Base-by-base conservation (phyloP, 2,888 invertebrate genomes). In the Sinhomidia bicolor region DNA sequence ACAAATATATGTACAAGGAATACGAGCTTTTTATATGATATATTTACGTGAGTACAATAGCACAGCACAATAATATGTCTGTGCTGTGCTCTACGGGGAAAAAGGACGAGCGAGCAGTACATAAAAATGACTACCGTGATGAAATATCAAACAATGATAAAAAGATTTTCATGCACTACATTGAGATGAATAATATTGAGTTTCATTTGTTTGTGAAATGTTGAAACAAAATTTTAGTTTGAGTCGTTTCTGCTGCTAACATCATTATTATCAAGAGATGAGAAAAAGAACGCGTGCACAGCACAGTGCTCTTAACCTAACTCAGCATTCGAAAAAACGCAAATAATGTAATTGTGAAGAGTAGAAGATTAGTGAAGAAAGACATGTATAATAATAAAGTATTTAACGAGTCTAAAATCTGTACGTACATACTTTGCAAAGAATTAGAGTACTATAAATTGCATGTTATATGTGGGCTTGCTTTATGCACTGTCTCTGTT, bases 181-280 rank as follows among this genome's bases (percentile, higher is more conserved):
- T 7, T 57, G 4, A 12, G n/a, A 54, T 57, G 57, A 10, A 54
- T 17, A 62, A 62, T 26, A 32, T 65, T 32, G n/a, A 62, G 14
- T 62, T 62, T 51, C 51, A 44, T 57, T 65, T 65, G 65, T 65
- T 65, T 65, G 65, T 17, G 36, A 65, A 32, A 65, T 36, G 32
- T 3, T 62, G 14, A 57, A 47, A 26, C 57, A 23, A 12, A 57
- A 20, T 62, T 62, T 29, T 1, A 29, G 26, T 62, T 57, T 62
- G 26, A 62, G 29, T 29, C 6, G 10, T 36, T 65, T 65, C 65
- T 1, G 9, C 10, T 14, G 36, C 17, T 1, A 32, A 32, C 32
- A 54, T 54, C 54, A 54, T 54, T 12, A 47, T 47, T 12, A 57
- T 23, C n/a, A 3, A 4, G 17, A 65, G 23, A 65, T 17, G 65